phyloP scores from a whole-genome alignment of 2,113 vertebrate species.

The Seriola rivoliana region DNA sequence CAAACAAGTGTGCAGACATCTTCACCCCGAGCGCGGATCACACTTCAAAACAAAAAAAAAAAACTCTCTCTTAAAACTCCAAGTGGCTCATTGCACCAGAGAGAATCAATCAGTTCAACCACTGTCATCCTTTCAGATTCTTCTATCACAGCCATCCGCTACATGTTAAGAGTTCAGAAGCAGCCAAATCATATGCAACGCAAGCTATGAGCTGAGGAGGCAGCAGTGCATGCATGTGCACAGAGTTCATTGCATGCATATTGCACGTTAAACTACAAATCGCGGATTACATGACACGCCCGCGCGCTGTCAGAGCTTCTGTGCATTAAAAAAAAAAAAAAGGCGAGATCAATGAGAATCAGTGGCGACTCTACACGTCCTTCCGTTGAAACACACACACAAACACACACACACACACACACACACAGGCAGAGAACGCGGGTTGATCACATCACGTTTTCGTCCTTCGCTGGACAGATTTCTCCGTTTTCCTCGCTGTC shows the following conservation, averaged over 20 bases:
- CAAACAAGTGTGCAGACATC: conserved; percentile 31
- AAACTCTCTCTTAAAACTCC: background rate
- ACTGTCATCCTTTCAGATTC: background rate
- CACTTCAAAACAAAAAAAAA: background rate
- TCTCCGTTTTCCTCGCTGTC: background rate
- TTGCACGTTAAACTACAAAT: conserved; percentile 9
- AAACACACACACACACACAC: background rate
- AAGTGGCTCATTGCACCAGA: background rate
- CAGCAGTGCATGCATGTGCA: background rate
- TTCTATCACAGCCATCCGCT: conserved; percentile 4
- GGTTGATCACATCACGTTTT: conserved; percentile 29
- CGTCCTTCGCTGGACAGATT: background rate
- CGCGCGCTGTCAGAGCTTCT: conserved; percentile 14
- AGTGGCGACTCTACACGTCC: conserved; percentile 1
- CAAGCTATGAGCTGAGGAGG: background rate
- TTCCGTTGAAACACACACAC: background rate
- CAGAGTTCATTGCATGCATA: background rate
- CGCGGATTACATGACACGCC: background rate
- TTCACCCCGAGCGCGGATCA: background rate
- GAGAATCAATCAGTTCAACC: background rate
- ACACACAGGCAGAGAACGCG: conserved; percentile 1
- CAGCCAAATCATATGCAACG: conserved; percentile 1
- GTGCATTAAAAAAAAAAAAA: conserved; percentile 12
- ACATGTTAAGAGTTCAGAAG: conserved; percentile 12
- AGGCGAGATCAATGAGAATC: conserved; percentile 23